Base-by-base conservation (phyloP, 2,797 vertebrate genomes). In the Xenopus petersii region DNA sequence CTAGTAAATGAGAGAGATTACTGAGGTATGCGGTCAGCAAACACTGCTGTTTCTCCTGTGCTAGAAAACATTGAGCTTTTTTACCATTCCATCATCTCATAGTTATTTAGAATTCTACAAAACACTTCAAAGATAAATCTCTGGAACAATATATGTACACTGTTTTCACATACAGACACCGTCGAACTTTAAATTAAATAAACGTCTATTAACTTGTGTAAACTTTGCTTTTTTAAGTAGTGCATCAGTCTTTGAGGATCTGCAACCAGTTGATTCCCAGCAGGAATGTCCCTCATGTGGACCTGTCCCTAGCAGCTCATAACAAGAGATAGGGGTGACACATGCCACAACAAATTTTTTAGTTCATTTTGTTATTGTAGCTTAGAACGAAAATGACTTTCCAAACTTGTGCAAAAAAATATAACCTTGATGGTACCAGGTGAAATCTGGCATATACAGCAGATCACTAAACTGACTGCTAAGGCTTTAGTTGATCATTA, bases 41-140 rank as follows among this genome's bases (percentile, higher is more conserved):
- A 42, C 36, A 42, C 36, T 5, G 36, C 77, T 82, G 16, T 55
- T 24, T 63, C 33, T 81, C 81, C 72, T 80, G 75, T 83, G 64
- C 80, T 87, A 86, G 56, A 89, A 90, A 89, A 87, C 84, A 12
- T 85, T 83, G 82, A 70, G 83, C 82, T 84, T 67, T 21, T 79
- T 83, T 30, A 30, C 85, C 85, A 77, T 89, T 84, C 83, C 87
- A 82, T 79, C 83, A 83, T 84, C 80, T 86, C 75, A 83, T 89
- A 82, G 84, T 56, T 83, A 88, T 85, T 84, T 84, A 30, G 26
- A 30, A 30, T 30, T 30, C 86, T 91, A 91, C 86, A 91, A 92
- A 88, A 88, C 76, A 83, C 83, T 90, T 91, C 88, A 91, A 91
- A 92, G 90, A 90, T 91, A 91, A 88, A 92, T 89, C 89, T 92